Conservation (phyloP, 2,113 vertebrate genomes). For the Spheniscus mendiculus region DNA sequence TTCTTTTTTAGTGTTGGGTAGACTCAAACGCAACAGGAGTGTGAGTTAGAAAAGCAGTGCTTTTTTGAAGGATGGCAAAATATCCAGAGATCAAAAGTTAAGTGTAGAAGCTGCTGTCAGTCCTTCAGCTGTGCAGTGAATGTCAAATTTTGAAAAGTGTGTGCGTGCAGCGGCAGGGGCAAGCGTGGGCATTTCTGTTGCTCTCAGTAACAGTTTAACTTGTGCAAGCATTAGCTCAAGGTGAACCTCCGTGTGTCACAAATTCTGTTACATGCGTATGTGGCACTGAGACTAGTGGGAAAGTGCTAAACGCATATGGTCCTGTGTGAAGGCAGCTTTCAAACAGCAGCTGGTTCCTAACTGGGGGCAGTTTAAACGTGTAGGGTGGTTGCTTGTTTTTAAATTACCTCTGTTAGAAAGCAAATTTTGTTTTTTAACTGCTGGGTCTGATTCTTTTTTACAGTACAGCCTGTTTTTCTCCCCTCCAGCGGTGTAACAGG, state of each 20-base stretch:
- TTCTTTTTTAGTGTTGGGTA: background rate
- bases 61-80: slow-evolving; percentile 17
- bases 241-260: background rate
- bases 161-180: background rate
- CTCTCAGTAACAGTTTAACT: background rate
- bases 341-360: background rate
- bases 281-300: background rate
- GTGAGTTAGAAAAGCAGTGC: background rate
- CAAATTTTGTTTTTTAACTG: background rate
- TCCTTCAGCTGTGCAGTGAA: background rate
- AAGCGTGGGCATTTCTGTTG: background rate
- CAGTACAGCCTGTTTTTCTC: background rate
- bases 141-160: background rate
- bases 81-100: slow-evolving; percentile 27
- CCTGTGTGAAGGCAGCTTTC: background rate
- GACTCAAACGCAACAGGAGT: background rate
- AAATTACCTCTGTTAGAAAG: background rate
- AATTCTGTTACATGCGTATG: background rate
- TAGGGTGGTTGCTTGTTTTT: background rate
- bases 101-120: slow-evolving; percentile 4
- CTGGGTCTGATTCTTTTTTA: background rate
- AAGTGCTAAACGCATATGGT: background rate
- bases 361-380: background rate
- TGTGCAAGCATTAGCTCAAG: background rate
- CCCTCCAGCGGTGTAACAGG: background rate